phyloP scores from a whole-genome alignment of 2,888 invertebrate genomes.

The Himalopsyche japonica region DNA sequence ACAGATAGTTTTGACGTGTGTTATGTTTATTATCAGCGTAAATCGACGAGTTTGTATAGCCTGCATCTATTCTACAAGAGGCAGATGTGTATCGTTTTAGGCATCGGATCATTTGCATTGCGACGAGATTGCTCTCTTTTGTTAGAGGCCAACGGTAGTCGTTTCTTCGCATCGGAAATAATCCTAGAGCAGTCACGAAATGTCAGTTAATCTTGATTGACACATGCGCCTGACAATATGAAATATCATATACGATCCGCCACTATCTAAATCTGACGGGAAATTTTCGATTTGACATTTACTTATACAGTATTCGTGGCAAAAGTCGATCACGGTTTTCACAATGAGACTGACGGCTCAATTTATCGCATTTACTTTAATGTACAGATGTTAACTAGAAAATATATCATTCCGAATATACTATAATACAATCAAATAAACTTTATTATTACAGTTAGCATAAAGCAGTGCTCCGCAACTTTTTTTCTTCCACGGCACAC shows the following conservation, averaged over 20 bases:
- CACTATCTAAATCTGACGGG: slow-evolving; percentile 6
- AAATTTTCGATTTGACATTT: slow-evolving; percentile 34
- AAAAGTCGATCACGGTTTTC: slow-evolving; percentile 19
- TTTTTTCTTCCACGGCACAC: no score
- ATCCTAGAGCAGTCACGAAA: slow-evolving; percentile 32
- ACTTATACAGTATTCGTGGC: slow-evolving; percentile 6
- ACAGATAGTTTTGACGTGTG: no score
- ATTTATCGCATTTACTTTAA: not conserved
- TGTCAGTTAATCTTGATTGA: slow-evolving; percentile 37
- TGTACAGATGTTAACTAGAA: no score
- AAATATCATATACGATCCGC: slow-evolving; percentile 27
- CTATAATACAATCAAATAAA: no score
- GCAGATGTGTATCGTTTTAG: not conserved
- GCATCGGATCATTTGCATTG: not conserved
- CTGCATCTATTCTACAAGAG: not conserved
- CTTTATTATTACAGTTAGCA: no score
- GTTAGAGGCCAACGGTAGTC: slow-evolving; percentile 6
- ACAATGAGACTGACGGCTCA: not conserved
- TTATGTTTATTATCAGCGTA: no score
- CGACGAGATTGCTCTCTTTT: slow-evolving; percentile 3
- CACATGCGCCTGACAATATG: slow-evolving; percentile 18
- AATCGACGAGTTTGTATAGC: not conserved
- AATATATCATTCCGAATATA: no score
- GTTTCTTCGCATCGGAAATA: not conserved
- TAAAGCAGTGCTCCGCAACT: no score